Conservation (phyloP, 2,113 vertebrate genomes). For the Oceanites oceanicus region DNA sequence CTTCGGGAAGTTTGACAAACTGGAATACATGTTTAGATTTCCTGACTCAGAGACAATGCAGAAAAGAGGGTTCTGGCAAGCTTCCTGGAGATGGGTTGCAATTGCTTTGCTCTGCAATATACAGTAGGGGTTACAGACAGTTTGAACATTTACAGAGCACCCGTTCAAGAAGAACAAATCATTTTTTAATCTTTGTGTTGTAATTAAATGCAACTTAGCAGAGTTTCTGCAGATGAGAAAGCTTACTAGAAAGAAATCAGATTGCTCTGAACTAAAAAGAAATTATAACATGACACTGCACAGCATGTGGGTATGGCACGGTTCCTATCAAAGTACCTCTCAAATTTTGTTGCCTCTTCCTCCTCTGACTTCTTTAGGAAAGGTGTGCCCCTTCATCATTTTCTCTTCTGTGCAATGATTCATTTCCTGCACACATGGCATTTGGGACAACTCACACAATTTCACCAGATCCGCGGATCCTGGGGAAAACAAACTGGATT, state of each 20-base stretch:
- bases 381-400: not conserved
- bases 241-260: not conserved
- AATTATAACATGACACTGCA: not conserved
- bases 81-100: constrained; percentile 42
- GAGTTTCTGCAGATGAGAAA: constrained; percentile 6
- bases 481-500: not conserved
- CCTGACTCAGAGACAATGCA: constrained; percentile 59
- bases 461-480: not conserved
- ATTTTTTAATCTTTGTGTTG: constrained; percentile 29
- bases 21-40: constrained; percentile 68
- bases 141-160: constrained; percentile 47
- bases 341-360: not conserved
- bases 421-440: not conserved
- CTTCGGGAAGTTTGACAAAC: constrained; percentile 70
- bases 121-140: constrained; percentile 18
- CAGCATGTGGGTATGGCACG: not conserved
- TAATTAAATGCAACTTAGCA: constrained; percentile 18
- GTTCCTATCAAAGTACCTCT: not conserved
- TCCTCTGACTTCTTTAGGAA: not conserved
- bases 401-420: not conserved
- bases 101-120: constrained; percentile 17
- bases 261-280: not conserved
- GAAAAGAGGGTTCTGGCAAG: constrained; percentile 59
- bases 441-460: not conserved
- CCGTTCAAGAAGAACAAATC: constrained; percentile 12